Base-by-base conservation (phyloP, 2,888 invertebrate genomes). In the Chorisops tibialis region DNA sequence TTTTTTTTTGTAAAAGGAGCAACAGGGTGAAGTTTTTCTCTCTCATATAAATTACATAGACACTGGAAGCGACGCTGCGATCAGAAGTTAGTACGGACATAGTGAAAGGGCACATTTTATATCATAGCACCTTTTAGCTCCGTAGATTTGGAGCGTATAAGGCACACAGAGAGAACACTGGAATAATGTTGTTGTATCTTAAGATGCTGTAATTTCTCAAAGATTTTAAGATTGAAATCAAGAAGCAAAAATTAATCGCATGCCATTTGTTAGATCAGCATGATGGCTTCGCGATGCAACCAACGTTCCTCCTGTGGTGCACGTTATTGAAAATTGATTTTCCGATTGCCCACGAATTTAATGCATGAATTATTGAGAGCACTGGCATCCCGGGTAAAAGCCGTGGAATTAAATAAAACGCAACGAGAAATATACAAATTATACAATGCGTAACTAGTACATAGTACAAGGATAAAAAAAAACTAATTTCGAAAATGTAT, bases 251-350 rank as follows among this genome's bases (percentile, higher is more conserved):
- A 66, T 66, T 67, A 68, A 69, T 69, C 66, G 67, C 56, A 62
- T 58, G 62, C 66, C 67, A 69, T 69, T 69, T 69, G 69, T 69
- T 69, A 66, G 67, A 69, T 68, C 69, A 69, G 69, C 69, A 64
- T 69, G 69, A 65, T 66, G 67, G 69, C 69, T 64, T 68, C 67
- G 63, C 65, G 67, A 65, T 67, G 67, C 66, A 65, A 67, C 63
- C 66, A 65, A 67, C 63, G 65, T 63, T 64, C 69, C n/a, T n/a
- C n/a, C 69, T 66, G 68, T 50, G 64, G 68, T 68, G 69, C 65
- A 66, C 68, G 65, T 68, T 69, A 69, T 69, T 69, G 69, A 69
- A 69, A 69, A 69, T 69, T 69, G 68, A 69, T 68, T 69, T 67
- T 66, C 67, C 67, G 65, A 68, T 69, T 67, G 68, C 65, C 67